phyloP scores from a whole-genome alignment of 1,140 invertebrate genomes.

The Heliothis virescens region DNA sequence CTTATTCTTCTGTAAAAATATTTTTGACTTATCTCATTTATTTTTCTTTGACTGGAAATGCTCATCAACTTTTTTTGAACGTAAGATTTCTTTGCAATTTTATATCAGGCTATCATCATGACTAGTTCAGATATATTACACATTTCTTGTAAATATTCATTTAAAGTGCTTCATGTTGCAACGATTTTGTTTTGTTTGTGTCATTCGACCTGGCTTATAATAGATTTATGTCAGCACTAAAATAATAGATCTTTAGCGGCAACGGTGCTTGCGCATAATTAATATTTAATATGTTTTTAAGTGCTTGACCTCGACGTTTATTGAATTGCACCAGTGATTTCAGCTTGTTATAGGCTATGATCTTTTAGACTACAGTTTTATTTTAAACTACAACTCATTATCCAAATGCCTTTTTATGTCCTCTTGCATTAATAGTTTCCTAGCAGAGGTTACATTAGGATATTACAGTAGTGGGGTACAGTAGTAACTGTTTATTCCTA shows the following conservation, averaged over 20 bases:
- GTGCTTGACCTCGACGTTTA: not conserved
- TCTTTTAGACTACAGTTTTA: no score
- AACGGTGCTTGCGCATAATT: constrained; percentile 8
- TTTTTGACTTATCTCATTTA: not conserved
- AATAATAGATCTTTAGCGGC: constrained; percentile 18
- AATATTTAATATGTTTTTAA: constrained; percentile 13
- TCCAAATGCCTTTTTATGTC: no score
- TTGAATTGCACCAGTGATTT: not conserved
- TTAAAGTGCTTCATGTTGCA: not conserved
- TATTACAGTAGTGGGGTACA: no score
- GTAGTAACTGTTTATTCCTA: no score
- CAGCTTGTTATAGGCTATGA: not conserved
- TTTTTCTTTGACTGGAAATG: not conserved
- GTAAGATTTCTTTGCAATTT: constrained; percentile 38
- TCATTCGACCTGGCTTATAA: constrained; percentile 15
- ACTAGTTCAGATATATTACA: not conserved
- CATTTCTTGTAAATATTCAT: constrained; percentile 34
- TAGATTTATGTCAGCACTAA: constrained; percentile 31
- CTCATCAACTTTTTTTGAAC: not conserved
- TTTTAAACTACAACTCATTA: no score
- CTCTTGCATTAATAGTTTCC: no score
- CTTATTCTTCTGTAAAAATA: constrained; percentile 24
- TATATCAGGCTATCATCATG: constrained; percentile 3
- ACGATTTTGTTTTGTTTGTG: not conserved
- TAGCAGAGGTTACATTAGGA: no score